phyloP scores from a whole-genome alignment of 2,888 invertebrate species.

The Eremobia ochroleuca region DNA sequence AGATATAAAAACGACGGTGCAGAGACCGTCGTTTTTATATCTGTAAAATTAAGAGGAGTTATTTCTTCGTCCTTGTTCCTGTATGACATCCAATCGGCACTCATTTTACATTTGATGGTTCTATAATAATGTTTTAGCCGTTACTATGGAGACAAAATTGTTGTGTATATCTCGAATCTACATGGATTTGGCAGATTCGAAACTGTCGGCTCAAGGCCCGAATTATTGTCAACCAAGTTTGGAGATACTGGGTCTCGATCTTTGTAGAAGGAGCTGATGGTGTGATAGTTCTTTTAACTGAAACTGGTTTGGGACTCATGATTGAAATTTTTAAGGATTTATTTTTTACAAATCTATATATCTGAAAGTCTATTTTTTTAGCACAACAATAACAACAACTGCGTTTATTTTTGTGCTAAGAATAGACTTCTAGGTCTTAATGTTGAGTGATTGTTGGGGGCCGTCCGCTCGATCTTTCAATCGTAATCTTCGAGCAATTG shows the following conservation, averaged over 20 bases:
- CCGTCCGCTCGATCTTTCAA: not conserved
- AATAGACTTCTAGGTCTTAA: slow-evolving; percentile 19
- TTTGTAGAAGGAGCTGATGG: not conserved
- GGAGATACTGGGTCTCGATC: not conserved
- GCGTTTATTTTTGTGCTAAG: slow-evolving; percentile 9
- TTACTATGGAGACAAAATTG: too few relatives aligned
- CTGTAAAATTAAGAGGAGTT: not conserved
- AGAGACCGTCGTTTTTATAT: not conserved
- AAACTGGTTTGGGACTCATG: not conserved
- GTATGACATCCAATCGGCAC: not conserved
- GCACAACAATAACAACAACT: not conserved
- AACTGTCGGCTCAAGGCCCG: not conserved
- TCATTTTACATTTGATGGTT: not conserved
- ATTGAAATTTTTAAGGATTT: not conserved
- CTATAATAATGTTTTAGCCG: too few relatives aligned
- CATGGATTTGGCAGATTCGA: too few relatives aligned
- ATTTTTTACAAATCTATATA: too few relatives aligned
- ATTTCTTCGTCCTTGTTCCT: not conserved
- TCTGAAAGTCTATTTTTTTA: not conserved
- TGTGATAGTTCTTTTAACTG: not conserved
- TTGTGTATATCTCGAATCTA: too few relatives aligned
- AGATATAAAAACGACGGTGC: too few relatives aligned
- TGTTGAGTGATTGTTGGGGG: slow-evolving; percentile 9
- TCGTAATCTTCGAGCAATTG: slow-evolving; percentile 1
- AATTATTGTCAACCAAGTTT: not conserved